Percentiles rank a stretch among this genome's conserved stretches.
These are phyloP conservation scores for Actinemys pallida DNA, from an alignment of 2,113 vertebrate genomes.

Conservation along the genomic window DNA sequence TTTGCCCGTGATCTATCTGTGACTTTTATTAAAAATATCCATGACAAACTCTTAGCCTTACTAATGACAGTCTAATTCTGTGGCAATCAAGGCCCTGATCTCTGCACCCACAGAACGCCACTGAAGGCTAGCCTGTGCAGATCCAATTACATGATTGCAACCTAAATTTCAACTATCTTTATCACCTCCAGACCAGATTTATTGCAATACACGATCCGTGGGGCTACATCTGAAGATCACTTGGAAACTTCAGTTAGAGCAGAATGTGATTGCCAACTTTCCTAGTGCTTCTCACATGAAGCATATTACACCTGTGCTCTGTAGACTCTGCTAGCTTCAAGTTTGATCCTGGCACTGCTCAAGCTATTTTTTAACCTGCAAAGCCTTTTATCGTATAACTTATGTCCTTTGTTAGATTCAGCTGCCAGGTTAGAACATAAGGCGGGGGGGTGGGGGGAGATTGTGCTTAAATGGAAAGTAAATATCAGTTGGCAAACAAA, in stretches of 20 bases:
- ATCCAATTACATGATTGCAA: neutral
- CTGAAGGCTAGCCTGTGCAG: neutral
- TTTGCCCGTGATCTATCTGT: too few relatives aligned
- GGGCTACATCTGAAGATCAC: neutral
- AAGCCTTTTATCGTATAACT: neutral
- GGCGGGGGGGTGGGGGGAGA: neutral
- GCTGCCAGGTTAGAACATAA: neutral
- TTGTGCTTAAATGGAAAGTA: neutral
- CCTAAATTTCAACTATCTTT: neutral
- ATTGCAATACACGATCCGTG: neutral
- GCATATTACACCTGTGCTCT: neutral
- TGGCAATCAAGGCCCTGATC: neutral
- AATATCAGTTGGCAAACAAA: neutral
- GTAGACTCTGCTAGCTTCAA: neutral
- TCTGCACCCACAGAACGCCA: neutral
- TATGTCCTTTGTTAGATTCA: neutral
- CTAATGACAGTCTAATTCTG: neutral
- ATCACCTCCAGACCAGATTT: rapidly evolving
- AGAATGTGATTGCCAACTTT: neutral
- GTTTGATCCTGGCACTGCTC: neutral
- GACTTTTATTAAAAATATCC: too few relatives aligned
- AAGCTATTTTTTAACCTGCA: neutral
- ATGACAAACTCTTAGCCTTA: too few relatives aligned
- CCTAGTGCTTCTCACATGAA: neutral
- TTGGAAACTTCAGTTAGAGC: neutral